Evolutionary conservation across 1,140 invertebrate species (phyloP), one percentile per base, ranked within the genome.

Genomic region (Hyles vespertilio): DNA sequence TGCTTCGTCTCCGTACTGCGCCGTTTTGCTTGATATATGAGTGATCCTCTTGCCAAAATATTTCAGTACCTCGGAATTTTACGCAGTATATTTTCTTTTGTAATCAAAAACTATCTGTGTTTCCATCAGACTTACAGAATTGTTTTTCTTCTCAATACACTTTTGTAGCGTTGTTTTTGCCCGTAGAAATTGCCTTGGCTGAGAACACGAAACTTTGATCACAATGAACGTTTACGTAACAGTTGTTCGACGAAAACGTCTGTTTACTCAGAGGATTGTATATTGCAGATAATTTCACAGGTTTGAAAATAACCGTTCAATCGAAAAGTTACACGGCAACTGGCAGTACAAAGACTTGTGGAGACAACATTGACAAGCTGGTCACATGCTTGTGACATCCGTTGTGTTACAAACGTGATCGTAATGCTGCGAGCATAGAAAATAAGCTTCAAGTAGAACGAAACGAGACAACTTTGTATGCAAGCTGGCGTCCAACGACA

Each of bases 1-100:
- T 46, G 85, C 82, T 69, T 89, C 66, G 76, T 85, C 82, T 55
- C 85, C 85, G 82, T 86, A 89, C 60, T 84, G 79, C 77, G 85
- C 85, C 85, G 84, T 88, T 65, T 81, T 84, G 74, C 36, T 40
- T 40, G 8, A 40, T 40, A 40, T 22, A 40, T 40, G 8, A 40
- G 1, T 5, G 8, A 8, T 8, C 1, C 0, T 40, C 36, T 40
- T 40, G 1, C 4, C 36, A 40, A 40, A 40, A 40, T 40, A 40
- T 40, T 40, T 40, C 22, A 22, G 36, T 40, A 40, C 8, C 5
- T 53, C 22, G 32, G 52, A n/a, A 8, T 10, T 48, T n/a, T 5
- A 48, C n/a, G 12, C 12, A 22, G 1, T 22, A 22, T 22, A 22
- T 22, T 22, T 22, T 22, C 22, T 22, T 22, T 22, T 22, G 22